Conservation (phyloP, 2,888 invertebrate species). For the Epinotia nisella region DNA sequence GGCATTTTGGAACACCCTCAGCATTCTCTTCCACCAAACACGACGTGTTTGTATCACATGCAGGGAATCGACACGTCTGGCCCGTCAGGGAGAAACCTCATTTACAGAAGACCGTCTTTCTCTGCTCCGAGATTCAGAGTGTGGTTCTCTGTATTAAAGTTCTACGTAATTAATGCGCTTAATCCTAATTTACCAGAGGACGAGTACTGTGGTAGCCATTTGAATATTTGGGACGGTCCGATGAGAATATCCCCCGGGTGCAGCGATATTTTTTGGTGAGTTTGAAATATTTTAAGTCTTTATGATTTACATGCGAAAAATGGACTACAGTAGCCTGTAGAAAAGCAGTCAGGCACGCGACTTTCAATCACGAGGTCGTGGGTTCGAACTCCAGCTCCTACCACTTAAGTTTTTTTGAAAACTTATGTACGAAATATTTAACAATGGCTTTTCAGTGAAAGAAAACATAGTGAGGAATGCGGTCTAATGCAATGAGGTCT, state of each 20-base stretch:
- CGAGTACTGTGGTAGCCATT: slow-evolving; percentile 92
- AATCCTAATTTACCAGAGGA: slow-evolving; percentile 88
- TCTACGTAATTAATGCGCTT: slow-evolving; percentile 89
- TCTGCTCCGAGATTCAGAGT: slow-evolving; percentile 90
- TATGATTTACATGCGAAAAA: background rate
- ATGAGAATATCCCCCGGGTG: slow-evolving; percentile 90
- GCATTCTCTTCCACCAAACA: slow-evolving; percentile 94
- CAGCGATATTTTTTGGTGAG: slow-evolving; percentile 92
- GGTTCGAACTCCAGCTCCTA: no score
- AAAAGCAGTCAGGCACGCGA: no score
- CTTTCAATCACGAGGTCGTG: no score
- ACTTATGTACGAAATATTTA: no score
- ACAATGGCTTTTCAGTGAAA: no score
- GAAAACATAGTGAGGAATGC: no score
- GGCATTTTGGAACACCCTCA: slow-evolving; percentile 93
- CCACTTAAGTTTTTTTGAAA: no score
- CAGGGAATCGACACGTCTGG: slow-evolving; percentile 86
- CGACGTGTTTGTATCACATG: slow-evolving; percentile 94
- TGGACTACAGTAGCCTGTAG: no score
- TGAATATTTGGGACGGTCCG: slow-evolving; percentile 95
- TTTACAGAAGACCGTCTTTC: slow-evolving; percentile 84
- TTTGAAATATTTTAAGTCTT: slow-evolving; percentile 45
- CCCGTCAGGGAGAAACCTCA: slow-evolving; percentile 83
- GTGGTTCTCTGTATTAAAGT: slow-evolving; percentile 94
- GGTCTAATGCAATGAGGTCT: no score